These are phyloP conservation scores for zebrafish (Danio rerio) DNA, from an alignment of 2,113 vertebrate genomes.

Conservation along the genomic window DNA sequence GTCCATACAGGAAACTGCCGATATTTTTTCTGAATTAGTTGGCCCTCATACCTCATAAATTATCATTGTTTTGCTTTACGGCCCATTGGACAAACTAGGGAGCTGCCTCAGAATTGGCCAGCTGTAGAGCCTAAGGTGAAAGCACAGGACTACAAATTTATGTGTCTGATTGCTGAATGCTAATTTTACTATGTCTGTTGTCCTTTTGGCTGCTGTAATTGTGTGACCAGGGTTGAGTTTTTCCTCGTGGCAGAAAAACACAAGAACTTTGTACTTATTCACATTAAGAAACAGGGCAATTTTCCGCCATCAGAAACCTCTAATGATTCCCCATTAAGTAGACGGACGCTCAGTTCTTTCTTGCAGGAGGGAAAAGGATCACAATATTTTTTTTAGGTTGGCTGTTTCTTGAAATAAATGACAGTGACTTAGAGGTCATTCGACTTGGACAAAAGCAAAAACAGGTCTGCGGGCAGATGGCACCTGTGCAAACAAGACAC, in stretches of 20 bases:
- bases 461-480: conserved; percentile 50
- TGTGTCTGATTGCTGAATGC: conserved; percentile 37
- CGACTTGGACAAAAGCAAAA: conserved; percentile 65
- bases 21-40: conserved; percentile 56
- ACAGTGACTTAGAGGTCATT: conserved; percentile 56
- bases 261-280: conserved; percentile 65
- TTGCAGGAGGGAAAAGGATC: conserved; percentile 53
- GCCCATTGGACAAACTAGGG: conserved; percentile 48
- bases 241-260: conserved; percentile 52
- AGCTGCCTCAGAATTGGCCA: conserved; percentile 50
- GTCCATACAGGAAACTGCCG: conserved; percentile 49
- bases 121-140: conserved; percentile 58
- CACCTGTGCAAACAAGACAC: conserved; percentile 77
- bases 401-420: conserved; percentile 70
- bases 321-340: conserved; percentile 71
- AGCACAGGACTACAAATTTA: conserved; percentile 43
- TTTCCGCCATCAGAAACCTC: conserved; percentile 69
- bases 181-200: conserved; percentile 49
- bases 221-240: conserved; percentile 33
- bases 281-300: conserved; percentile 67
- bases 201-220: conserved; percentile 53
- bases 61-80: conserved; percentile 64
- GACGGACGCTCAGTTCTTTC: conserved; percentile 37
- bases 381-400: conserved; percentile 67
- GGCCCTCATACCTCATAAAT: conserved; percentile 59